Base-by-base conservation (phyloP, 2,888 invertebrate genomes). In the Dione juno region DNA sequence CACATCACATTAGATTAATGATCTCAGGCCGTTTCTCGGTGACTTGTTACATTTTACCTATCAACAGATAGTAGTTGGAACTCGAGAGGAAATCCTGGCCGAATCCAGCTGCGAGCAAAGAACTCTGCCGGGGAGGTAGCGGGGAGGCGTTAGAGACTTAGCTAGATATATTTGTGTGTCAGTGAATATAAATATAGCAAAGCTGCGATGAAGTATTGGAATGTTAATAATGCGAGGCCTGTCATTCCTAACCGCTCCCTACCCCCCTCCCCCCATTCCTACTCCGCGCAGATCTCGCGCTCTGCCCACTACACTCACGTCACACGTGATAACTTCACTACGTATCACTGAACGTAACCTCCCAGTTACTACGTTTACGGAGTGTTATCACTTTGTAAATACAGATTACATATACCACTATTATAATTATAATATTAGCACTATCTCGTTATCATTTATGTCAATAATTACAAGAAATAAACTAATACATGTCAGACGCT, bases 191-290 rank as follows among this genome's bases (percentile, higher is more conserved):
- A 71, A 73, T 73, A 73, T 73, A 67, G 65, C 67, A 45, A 66
- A 66, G 40, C 64, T 53, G 58, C 66, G 68, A 68, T 71, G 66
- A 66, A 71, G 73, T 69, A 69, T 71, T 71, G 73, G 71, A 71
- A 73, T 71, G 73, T 69, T 71, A 71, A 73, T 73, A 73, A 71
- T 66, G 73, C 69, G 73, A 73, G 73, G 71, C 69, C 71, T 58
- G 57, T 40, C 67, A 61, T 57, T 61, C 59, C 53, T 37, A 11
- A 50, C 8, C 50, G 40, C 14, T 50, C 41, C 52, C 16, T 64
- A 14, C 66, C 35, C 19, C 13, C 35, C 14, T 1, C 10, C 10
- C 35, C 11, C 58, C n/a, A 14, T 8, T 16, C 7, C 13, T n/a
- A n/a, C n/a, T n/a, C 1, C 28, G 3, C 70, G 53, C 58, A 19